Conservation (phyloP, 2,797 vertebrate species). For the Epinephelus malabaricus region DNA sequence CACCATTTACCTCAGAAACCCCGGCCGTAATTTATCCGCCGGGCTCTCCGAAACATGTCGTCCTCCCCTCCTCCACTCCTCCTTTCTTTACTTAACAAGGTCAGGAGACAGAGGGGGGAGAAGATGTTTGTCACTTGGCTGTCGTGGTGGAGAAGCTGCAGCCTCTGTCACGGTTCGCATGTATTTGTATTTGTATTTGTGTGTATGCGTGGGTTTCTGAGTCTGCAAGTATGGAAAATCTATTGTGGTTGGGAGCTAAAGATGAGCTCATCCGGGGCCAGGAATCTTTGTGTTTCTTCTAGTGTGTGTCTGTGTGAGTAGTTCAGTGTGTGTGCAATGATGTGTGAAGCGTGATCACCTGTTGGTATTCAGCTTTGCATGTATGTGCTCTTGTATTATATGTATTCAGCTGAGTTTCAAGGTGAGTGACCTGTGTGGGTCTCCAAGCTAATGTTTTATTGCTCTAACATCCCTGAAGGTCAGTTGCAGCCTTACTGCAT, state of each 20-base stretch:
- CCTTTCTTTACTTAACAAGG: slow-evolving; percentile 79
- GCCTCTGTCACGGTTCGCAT: slow-evolving; percentile 42
- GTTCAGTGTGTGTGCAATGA: neutral
- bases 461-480: neutral
- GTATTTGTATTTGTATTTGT: slow-evolving; percentile 31
- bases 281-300: slow-evolving; percentile 22
- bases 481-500: neutral
- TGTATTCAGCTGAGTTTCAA: slow-evolving; percentile 13
- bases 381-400: neutral
- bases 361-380: neutral
- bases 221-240: slow-evolving; percentile 57
- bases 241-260: slow-evolving; percentile 44
- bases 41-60: slow-evolving; percentile 43
- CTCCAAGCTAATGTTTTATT: slow-evolving; percentile 3
- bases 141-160: slow-evolving; percentile 47
- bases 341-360: neutral
- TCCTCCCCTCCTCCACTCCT: slow-evolving; percentile 47
- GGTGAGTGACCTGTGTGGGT: slow-evolving; percentile 8
- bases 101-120: slow-evolving; percentile 64
- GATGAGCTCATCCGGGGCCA: slow-evolving; percentile 36
- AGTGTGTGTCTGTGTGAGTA: slow-evolving; percentile 1
- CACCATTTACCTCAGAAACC: slow-evolving; percentile 62
- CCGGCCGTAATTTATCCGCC: slow-evolving; percentile 44
- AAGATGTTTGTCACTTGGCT: slow-evolving; percentile 64
- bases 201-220: slow-evolving; percentile 18